A percentile compares a stretch with the other conserved stretches of the same genome.
Conservation (phyloP, 2,113 vertebrate genomes). For the Parotia lawesii region DNA sequence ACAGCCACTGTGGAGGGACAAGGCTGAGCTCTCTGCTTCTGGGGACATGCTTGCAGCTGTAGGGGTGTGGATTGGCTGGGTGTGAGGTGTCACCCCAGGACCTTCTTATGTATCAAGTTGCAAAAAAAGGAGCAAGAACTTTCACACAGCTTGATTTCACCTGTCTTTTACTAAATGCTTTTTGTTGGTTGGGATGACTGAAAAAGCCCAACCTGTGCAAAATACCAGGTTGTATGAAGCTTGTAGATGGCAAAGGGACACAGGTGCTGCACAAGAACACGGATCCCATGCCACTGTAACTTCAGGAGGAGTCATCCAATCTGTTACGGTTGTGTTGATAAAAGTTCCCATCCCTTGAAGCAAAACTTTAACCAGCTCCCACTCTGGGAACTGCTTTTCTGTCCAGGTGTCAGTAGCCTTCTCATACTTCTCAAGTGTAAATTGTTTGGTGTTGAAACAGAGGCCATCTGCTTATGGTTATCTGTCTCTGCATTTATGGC, state of each 20-base stretch:
- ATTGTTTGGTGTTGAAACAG: slow-evolving; percentile 4
- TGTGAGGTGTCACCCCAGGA: background rate
- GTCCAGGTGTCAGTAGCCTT: background rate
- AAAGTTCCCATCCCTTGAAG: background rate
- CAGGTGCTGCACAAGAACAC: background rate
- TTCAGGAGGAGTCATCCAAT: background rate
- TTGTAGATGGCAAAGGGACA: background rate
- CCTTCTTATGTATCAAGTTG: background rate
- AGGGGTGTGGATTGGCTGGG: background rate
- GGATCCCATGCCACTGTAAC: fast-evolving
- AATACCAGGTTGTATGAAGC: background rate
- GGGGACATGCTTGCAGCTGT: background rate
- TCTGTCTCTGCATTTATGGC: background rate
- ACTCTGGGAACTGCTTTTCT: background rate
- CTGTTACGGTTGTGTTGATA: background rate
- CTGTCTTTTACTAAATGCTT: background rate
- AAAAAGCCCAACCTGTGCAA: background rate
- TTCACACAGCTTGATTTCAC: background rate
- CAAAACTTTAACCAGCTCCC: background rate
- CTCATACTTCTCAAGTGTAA: background rate
- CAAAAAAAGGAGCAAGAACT: background rate
- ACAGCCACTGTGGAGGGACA: fast-evolving
- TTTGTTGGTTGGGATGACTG: background rate
- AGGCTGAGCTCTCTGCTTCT: background rate
- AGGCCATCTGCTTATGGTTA: background rate